Conservation (phyloP, 2,113 vertebrate genomes). For the Lucifuga dentata region DNA sequence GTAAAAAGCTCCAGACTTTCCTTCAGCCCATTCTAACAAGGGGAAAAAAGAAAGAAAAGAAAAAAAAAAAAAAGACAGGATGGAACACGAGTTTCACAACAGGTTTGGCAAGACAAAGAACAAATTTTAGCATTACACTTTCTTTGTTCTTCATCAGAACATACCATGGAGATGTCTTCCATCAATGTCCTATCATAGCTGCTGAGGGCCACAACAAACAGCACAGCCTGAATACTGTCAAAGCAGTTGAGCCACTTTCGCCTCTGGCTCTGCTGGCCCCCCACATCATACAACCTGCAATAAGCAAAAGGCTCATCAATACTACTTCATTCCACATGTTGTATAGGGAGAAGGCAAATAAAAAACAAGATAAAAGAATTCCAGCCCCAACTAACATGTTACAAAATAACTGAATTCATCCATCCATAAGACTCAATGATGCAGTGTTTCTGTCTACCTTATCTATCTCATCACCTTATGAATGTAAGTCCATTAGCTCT, state of each 20-base stretch:
- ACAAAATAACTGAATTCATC: too few relatives aligned
- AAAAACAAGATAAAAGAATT: too few relatives aligned
- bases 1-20: conserved; percentile 80
- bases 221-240: conserved; percentile 74
- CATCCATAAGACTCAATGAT: too few relatives aligned
- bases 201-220: conserved; percentile 81
- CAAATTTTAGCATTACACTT: background rate
- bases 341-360: too few relatives aligned
- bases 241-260: conserved; percentile 83
- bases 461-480: background rate
- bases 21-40: conserved; percentile 71
- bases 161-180: conserved; percentile 65
- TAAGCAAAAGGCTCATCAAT: background rate
- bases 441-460: too few relatives aligned
- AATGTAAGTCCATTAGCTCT: too few relatives aligned
- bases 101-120: background rate
- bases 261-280: conserved; percentile 73
- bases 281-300: conserved; percentile 81
- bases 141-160: background rate
- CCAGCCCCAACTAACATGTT: too few relatives aligned
- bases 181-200: conserved; percentile 72
- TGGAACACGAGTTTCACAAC: background rate
- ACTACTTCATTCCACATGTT: too few relatives aligned
- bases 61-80: background rate
- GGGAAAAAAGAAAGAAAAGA: background rate